phyloP scores from a whole-genome alignment of 2,113 vertebrate genomes.

The Tyto alba region DNA sequence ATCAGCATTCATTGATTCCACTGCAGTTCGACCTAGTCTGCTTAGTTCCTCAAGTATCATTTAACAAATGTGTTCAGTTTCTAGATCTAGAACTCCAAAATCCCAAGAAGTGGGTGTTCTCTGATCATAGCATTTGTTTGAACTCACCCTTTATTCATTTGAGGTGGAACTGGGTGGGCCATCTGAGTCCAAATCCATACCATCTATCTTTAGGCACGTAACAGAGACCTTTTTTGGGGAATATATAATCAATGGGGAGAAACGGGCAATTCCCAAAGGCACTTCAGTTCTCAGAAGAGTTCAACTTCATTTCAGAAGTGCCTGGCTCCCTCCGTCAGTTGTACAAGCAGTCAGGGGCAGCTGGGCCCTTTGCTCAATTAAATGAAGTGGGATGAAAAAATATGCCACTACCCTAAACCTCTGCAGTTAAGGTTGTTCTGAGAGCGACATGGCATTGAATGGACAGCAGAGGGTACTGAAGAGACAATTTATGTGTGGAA shows the following conservation, averaged over 20 bases:
- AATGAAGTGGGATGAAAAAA: not conserved
- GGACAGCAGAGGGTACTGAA: slow-evolving; percentile 49
- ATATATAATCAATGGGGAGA: not conserved
- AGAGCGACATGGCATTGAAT: not conserved
- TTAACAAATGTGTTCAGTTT: not conserved
- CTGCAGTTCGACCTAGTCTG: not conserved
- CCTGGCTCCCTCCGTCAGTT: not conserved
- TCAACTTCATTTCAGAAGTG: not conserved
- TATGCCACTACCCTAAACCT: not conserved
- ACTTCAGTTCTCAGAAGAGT: not conserved
- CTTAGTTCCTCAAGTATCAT: not conserved
- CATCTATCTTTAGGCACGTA: not conserved
- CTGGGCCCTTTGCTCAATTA: not conserved
- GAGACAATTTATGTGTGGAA: slow-evolving; percentile 5
- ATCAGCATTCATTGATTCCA: not conserved
- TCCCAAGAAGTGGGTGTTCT: not conserved
- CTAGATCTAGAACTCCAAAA: not conserved
- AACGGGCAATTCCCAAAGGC: not conserved
- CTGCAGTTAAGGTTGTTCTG: not conserved
- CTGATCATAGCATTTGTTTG: not conserved
- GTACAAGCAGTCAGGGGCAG: not conserved
- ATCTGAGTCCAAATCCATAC: not conserved
- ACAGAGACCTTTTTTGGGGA: not conserved
- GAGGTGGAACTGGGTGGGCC: not conserved
- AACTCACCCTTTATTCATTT: not conserved